Percentiles rank a stretch among this genome's conserved stretches.
phyloP scores from a whole-genome alignment of 2,113 vertebrate species.

The Petrocephalus microphthalmus region DNA sequence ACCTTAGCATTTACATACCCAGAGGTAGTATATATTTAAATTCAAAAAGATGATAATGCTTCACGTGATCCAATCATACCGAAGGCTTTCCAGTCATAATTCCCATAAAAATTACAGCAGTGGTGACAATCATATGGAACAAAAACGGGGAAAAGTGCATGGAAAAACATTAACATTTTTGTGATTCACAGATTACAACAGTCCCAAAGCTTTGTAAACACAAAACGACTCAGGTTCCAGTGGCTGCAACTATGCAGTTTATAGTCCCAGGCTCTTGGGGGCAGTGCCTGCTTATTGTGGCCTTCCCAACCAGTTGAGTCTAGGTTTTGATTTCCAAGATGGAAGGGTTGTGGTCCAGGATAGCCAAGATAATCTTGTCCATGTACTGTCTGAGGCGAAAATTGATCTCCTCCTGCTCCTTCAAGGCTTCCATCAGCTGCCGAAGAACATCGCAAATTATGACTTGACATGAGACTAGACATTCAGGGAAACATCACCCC shows the following conservation, averaged over 20 bases:
- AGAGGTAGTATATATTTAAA: slow-evolving; percentile 28
- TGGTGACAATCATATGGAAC: slow-evolving; percentile 7
- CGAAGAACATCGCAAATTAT: slow-evolving; percentile 24
- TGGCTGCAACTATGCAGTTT: slow-evolving; percentile 7
- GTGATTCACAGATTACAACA: slow-evolving; percentile 44
- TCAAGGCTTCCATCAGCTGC: slow-evolving; percentile 93
- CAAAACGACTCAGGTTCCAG: slow-evolving; percentile 27
- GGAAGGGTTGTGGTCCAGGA: slow-evolving; percentile 94
- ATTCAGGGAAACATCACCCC: neutral
- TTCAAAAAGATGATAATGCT: neutral
- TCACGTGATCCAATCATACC: slow-evolving; percentile 19
- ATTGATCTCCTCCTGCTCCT: slow-evolving; percentile 97
- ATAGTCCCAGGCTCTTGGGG: slow-evolving; percentile 45
- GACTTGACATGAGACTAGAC: neutral
- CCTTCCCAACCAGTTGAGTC: slow-evolving; percentile 41
- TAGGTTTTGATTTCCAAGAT: slow-evolving; percentile 95
- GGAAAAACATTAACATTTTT: slow-evolving; percentile 29
- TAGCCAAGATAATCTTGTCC: slow-evolving; percentile 97
- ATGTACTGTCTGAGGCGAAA: slow-evolving; percentile 89
- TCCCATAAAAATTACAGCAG: slow-evolving; percentile 14
- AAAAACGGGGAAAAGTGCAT: slow-evolving; percentile 45
- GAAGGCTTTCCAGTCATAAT: slow-evolving; percentile 21
- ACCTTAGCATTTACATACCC: slow-evolving; percentile 29
- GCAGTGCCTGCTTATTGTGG: slow-evolving; percentile 36
- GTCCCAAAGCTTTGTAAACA: slow-evolving; percentile 50